Evolutionary conservation across 2,888 invertebrate genomes (phyloP), one percentile per base, ranked within the genome.

Genomic region (Hirtodrosophila cameraria): DNA sequence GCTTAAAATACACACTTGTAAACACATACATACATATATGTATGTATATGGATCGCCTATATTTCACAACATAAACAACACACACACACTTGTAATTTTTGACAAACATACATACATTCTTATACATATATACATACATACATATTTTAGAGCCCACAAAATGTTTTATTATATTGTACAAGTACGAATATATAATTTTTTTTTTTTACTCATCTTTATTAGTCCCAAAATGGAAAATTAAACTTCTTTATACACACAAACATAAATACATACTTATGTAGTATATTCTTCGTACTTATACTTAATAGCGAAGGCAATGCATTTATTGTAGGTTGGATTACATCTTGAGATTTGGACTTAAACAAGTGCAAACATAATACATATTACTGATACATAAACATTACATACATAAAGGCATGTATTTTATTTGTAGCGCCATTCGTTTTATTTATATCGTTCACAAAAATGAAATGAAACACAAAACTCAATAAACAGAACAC

Each of bases 321-420:
- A 69, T 57, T 69, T 45, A 68, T 43, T 48, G 74, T 67, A 73
- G 74, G 48, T 55, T 52, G 62, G 62, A 55, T 43, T 58, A 49
- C 31, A 59, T 60, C 36, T 65, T 39, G 43, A 57, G 41, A 48
- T 68, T 69, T 52, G 46, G 43, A 68, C 38, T 62, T 61, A 11
- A 57, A 45, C 27, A 50, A 59, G 54, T n/a, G n/a, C n/a, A n/a
- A n/a, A n/a, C n/a, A n/a, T n/a, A n/a, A n/a, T 8, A 23, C 23
- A 23, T 71, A 71, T 71, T 71, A 71, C 62, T 73, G 73, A 73
- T 35, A 62, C 46, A 52, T 39, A n/a, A n/a, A n/a, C n/a, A n/a
- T n/a, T n/a, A 30, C 28, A 39, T 31, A 36, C 46, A n/a, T n/a
- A 43, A 54, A 48, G 38, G 53, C 70, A 60, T 64, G 36, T 55